Conservation (phyloP, 1,140 invertebrate genomes). For the Papilio glaucus region DNA sequence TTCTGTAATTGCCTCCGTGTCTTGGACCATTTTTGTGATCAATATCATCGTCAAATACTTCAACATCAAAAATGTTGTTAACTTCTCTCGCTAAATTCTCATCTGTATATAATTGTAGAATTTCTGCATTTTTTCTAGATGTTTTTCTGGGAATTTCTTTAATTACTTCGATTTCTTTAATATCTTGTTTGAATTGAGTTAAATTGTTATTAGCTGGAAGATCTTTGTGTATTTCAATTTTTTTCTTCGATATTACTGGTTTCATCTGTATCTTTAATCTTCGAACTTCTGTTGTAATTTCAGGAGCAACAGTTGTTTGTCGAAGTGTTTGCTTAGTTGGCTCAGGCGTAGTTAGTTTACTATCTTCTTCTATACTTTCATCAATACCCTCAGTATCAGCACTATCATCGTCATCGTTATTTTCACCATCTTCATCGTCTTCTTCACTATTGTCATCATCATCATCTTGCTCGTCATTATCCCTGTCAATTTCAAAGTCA, state of each 20-base stretch:
- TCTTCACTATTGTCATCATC: constrained; percentile 47
- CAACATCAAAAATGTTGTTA: constrained; percentile 75
- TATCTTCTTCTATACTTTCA: constrained; percentile 38
- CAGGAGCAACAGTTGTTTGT: constrained; percentile 63
- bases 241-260: constrained; percentile 64
- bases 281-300: constrained; percentile 54
- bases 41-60: constrained; percentile 73
- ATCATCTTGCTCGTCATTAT: constrained; percentile 46
- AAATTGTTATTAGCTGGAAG: constrained; percentile 63
- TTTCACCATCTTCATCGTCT: constrained; percentile 43
- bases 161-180: constrained; percentile 78
- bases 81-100: constrained; percentile 76
- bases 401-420: constrained; percentile 43
- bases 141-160: constrained; percentile 68
- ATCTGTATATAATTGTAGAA: constrained; percentile 72
- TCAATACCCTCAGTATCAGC: constrained; percentile 39
- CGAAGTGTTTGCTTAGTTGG: constrained; percentile 61
- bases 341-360: constrained; percentile 57
- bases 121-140: constrained; percentile 58
- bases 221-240: constrained; percentile 76
- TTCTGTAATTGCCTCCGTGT: constrained; percentile 78
- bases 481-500: constrained; percentile 44
- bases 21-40: constrained; percentile 67
- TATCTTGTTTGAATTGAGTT: constrained; percentile 73
- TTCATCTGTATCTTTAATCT: constrained; percentile 49